Conservation (phyloP, 2,113 vertebrate species). For the Thamnaconus septentrionalis region DNA sequence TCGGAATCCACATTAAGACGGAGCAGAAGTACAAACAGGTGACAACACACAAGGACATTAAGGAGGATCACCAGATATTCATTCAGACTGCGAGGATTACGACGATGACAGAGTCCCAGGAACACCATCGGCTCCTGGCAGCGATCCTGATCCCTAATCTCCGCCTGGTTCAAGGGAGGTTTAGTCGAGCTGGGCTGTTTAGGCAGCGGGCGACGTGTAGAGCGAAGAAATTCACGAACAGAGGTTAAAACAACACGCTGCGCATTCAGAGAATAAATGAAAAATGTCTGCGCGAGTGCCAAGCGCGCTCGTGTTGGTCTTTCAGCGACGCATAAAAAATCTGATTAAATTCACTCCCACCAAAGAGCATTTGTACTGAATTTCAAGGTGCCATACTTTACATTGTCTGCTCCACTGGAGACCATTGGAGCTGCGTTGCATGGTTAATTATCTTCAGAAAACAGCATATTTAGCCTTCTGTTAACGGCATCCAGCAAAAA, state of each 20-base stretch:
- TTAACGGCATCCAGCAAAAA: too few species aligned
- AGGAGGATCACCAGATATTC: conserved; percentile 37
- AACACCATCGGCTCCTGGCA: conserved; percentile 27
- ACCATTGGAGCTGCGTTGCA: too few species aligned
- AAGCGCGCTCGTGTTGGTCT: too few species aligned
- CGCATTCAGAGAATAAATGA: too few species aligned
- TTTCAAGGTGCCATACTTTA: too few species aligned
- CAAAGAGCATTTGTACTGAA: too few species aligned
- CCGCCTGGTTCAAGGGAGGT: conserved; percentile 2
- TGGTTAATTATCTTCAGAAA: too few species aligned
- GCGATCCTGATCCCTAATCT: conserved; percentile 24
- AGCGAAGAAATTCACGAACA: background rate
- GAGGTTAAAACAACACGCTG: background rate
- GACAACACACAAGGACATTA: conserved; percentile 39
- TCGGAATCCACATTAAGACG: conserved; percentile 20
- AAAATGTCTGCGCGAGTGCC: too few species aligned
- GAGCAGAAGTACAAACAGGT: conserved; percentile 52
- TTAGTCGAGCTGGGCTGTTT: background rate
- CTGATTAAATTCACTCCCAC: too few species aligned
- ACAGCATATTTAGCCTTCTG: too few species aligned
- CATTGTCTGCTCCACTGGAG: too few species aligned
- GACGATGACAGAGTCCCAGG: conserved; percentile 20
- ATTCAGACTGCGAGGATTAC: conserved; percentile 51
- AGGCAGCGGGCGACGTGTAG: background rate
- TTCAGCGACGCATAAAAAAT: too few species aligned